Evolutionary conservation across 2,888 invertebrate species (phyloP), one percentile per base, ranked within the genome.

Genomic region (Antitype chi): DNA sequence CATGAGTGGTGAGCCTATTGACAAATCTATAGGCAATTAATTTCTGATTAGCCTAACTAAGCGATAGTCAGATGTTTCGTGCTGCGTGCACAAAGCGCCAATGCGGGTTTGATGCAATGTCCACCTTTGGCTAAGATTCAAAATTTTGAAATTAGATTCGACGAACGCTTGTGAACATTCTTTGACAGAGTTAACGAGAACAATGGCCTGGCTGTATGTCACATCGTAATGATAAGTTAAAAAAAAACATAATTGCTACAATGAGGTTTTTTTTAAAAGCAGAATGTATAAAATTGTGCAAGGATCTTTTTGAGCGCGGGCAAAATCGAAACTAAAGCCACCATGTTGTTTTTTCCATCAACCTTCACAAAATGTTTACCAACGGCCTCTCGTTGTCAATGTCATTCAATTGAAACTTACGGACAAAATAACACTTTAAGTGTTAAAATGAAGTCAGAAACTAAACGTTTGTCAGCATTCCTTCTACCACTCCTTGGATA

Each of bases 381-480:
- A 38, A 38, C 38, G 38, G 38, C 38, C 6, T 38, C 38, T 38
- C 38, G 38, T 38, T 38, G 38, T 38, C 38, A 38, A 38, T 6
- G 32, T 32, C 32, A 38, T 38, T 38, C 38, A 38, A 38, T 38
- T 38, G 38, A 6, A 11, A 23, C 13, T 7, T 43, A 25, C 17
- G 17, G 25, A 64, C 15, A 60, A 20, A 76, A 17, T 49, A 47
- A 47, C 25, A 62, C 57, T 28, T n/a, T 28, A 43, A 57, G 25
- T 47, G 20, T 25, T 17, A 25, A 76, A 68, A 53, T 53, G 43
- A 78, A 70, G 49, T 49, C 47, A n/a, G 38, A 70, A 73, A 71
- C n/a, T 23, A 25, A 66, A 32, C n/a, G 62, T 53, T 47, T 73
- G 73, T 66, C 77, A 86, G 83, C 49, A 55, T 85, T 84, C 43